Base-by-base conservation (phyloP, 2,888 invertebrate genomes). In the Caenorhabditis wallacei region DNA sequence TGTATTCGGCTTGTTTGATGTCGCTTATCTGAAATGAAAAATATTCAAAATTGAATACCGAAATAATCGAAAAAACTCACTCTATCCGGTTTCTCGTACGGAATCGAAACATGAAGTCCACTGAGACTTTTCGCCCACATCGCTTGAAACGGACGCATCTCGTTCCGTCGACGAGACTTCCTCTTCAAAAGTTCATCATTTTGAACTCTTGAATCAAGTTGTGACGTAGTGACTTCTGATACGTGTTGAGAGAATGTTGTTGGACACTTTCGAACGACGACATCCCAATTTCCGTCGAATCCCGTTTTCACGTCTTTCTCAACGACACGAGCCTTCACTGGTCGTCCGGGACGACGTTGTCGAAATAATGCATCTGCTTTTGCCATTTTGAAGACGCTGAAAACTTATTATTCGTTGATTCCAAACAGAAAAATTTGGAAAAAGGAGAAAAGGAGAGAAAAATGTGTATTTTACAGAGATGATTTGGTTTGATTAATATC, bases 61-160 rank as follows among this genome's bases (percentile, higher is more conserved):
- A 64, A 43, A 63, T 24, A 16, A 7, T 5, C 2, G 11, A 46
- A 20, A 61, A 46, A 37, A 20, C 48, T 43, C 20, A 84, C 82
- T 69, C 84, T 85, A 57, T 88, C 86, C 2, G 78, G 82, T 11
- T 80, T 84, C 20, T 84, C 82, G n/a, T 85, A 40, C 4, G 91
- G 91, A 16, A 89, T 79, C 59, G 86, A 84, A 1, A 89, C 90
- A 16, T 72, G 68, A 46, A 92, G 53, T n/a, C 89, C 88, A 51
- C 88, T 86, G 56, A 91, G 72, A 8, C 88, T 82, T 63, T 91
- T 91, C 13, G 90, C 87, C 91, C 91, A 91, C 82, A 91, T 87
- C 10, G 90, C 79, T 86, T 91, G 81, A 37, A 85, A 76, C 26
- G 78, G 76, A 5, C 71, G 71, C 53, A 64, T 68, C 16, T 82